Conservation (phyloP, 2,113 vertebrate genomes). For the Lampris megalopsis region DNA sequence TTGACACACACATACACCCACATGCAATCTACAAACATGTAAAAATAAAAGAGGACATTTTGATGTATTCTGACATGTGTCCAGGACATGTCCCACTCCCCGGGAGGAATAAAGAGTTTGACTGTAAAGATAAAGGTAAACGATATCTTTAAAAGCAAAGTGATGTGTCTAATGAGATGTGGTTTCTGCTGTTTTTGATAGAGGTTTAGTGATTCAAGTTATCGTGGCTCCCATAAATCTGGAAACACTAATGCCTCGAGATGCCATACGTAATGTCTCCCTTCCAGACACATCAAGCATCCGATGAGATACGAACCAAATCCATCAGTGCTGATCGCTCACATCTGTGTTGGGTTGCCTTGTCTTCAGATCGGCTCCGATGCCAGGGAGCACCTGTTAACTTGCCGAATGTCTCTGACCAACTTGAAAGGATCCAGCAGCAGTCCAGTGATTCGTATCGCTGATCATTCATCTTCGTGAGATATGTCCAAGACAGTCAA, state of each 20-base stretch:
- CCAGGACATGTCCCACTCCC: background rate
- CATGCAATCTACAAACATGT: background rate
- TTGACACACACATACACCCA: background rate
- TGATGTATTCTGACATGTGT: constrained; percentile 5
- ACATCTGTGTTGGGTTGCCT: constrained; percentile 19
- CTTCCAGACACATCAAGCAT: background rate
- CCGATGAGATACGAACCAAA: constrained; percentile 10
- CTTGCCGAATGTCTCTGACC: background rate
- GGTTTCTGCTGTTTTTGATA: constrained; percentile 16
- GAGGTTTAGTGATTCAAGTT: constrained; percentile 23
- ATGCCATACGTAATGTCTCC: background rate
- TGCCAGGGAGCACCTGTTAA: background rate
- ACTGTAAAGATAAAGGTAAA: constrained; percentile 6
- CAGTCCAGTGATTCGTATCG: background rate
- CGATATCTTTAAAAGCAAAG: constrained; percentile 10
- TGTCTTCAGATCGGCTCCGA: constrained; percentile 2
- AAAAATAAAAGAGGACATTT: constrained; percentile 9
- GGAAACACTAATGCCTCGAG: background rate
- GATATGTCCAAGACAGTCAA: background rate
- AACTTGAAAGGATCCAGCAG: background rate
- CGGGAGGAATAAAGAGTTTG: background rate
- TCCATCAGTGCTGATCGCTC: constrained; percentile 2
- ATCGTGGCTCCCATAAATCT: background rate
- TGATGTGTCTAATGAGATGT: background rate
- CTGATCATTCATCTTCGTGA: constrained; percentile 8